phyloP scores from a whole-genome alignment of 2,113 vertebrate genomes.

The Tragelaphus imberbis region DNA sequence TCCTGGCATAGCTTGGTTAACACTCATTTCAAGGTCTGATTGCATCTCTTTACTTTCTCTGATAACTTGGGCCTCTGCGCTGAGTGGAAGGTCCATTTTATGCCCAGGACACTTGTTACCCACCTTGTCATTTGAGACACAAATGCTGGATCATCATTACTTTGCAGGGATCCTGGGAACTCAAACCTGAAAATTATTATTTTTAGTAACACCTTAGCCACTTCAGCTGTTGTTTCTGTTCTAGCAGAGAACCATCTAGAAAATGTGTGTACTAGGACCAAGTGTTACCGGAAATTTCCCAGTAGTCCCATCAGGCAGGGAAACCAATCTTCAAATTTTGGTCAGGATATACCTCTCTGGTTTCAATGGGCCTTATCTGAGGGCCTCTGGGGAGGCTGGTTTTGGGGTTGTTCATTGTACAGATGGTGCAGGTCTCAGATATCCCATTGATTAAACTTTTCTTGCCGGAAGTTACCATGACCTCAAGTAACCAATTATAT shows the following conservation, averaged over 20 bases:
- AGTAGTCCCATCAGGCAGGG: background rate
- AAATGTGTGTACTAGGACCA: background rate
- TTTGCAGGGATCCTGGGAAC: background rate
- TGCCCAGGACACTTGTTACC: background rate
- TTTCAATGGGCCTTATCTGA: background rate
- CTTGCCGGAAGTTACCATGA: background rate
- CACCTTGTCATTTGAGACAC: background rate
- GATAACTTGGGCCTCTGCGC: background rate
- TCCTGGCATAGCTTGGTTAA: background rate
- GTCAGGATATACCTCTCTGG: background rate
- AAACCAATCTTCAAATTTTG: background rate
- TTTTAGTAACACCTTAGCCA: background rate
- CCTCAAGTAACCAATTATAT: background rate
- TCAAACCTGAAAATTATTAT: background rate
- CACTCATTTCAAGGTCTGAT: background rate
- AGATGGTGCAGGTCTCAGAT: background rate
- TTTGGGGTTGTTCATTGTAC: background rate
- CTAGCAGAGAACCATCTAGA: background rate
- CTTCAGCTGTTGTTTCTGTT: background rate
- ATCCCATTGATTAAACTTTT: background rate
- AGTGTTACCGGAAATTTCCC: background rate
- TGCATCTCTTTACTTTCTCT: background rate
- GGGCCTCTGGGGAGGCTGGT: background rate
- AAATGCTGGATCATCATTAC: background rate
- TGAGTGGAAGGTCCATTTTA: background rate